A percentile compares a stretch with the other conserved stretches of the same genome.
Evolutionary conservation across 2,113 vertebrate species (phyloP).

Genomic region (Nycticorax nycticorax): DNA sequence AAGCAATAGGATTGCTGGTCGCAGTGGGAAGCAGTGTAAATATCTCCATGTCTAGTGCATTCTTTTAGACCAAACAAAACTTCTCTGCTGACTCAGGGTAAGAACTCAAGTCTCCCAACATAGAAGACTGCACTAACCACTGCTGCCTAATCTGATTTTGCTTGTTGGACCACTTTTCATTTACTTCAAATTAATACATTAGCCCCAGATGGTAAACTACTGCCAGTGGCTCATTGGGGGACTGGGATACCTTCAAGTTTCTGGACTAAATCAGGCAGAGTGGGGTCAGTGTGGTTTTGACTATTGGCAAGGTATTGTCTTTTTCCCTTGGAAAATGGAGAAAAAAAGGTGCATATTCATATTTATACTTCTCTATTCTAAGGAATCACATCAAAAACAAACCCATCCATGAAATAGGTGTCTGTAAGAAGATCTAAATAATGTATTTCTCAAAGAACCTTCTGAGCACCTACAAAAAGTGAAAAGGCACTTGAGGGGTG

Average conservation of each 20-base stretch:
- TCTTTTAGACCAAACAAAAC: background rate
- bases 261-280: background rate
- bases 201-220: background rate
- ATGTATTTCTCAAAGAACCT: background rate
- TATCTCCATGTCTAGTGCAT: background rate
- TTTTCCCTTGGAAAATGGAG: background rate
- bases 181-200: background rate
- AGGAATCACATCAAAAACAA: background rate
- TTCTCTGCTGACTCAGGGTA: background rate
- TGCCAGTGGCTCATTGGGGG: background rate
- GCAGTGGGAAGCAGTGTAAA: background rate
- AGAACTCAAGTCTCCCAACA: background rate
- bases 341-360: background rate
- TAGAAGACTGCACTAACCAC: background rate
- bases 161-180: background rate
- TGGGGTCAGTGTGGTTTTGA: background rate
- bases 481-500: background rate
- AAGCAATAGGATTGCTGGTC: background rate
- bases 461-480: background rate
- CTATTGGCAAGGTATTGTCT: background rate
- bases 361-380: background rate
- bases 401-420: background rate
- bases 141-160: background rate
- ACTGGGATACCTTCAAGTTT: accelerated
- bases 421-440: background rate